phyloP scores from a whole-genome alignment of 2,113 vertebrate genomes.

The Ammodytes marinus region DNA sequence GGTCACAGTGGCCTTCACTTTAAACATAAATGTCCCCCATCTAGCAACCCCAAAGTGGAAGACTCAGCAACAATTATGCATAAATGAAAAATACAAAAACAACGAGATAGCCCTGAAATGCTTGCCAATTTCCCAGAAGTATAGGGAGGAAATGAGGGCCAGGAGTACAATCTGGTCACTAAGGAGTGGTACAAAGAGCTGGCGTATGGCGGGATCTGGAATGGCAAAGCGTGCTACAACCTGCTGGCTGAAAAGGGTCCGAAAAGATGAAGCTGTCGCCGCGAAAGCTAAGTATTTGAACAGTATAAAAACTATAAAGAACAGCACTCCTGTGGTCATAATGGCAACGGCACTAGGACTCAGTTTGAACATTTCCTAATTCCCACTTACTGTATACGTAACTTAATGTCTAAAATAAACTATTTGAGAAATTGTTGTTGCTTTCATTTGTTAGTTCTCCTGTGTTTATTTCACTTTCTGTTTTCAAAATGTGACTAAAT shows the following conservation, averaged over 20 bases:
- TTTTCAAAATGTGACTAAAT: conserved; percentile 1
- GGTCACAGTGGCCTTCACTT: neutral
- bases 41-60: neutral
- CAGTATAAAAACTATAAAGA: neutral
- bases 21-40: neutral
- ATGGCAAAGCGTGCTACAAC: neutral
- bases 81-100: neutral
- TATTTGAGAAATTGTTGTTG: neutral
- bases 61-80: neutral
- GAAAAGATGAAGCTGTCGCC: neutral
- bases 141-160: neutral
- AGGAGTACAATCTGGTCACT: neutral
- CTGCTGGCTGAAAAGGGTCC: neutral
- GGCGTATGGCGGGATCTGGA: neutral
- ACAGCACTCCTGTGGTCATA: neutral
- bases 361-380: neutral
- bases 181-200: neutral
- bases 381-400: neutral
- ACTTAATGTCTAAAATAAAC: neutral
- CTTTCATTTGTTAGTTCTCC: neutral
- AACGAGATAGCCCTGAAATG: neutral
- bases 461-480: neutral
- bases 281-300: neutral
- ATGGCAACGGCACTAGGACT: neutral
- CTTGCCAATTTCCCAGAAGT: neutral